Evolutionary conservation across 2,113 vertebrate species (phyloP).

Genomic region (Amblyornis subalaris): DNA sequence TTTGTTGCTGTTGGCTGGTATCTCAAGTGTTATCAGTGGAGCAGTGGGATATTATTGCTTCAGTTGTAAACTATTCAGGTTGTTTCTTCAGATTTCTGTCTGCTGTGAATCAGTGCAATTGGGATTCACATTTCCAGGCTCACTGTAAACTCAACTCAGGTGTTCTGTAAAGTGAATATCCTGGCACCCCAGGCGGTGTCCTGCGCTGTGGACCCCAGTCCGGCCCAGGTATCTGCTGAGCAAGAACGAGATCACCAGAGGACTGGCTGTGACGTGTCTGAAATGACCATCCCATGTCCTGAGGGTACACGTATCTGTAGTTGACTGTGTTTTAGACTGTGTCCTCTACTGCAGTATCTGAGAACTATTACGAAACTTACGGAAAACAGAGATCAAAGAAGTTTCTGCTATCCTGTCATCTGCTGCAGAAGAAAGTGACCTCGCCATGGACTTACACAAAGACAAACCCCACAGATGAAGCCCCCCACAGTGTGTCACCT

Average conservation of each 20-base stretch:
- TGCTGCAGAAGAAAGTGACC: background rate
- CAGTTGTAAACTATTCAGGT: background rate
- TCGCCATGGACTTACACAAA: background rate
- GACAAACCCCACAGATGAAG: background rate
- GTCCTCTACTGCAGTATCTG: background rate
- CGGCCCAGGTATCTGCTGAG: background rate
- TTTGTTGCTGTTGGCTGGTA: background rate
- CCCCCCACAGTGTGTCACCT: background rate
- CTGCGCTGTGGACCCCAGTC: background rate
- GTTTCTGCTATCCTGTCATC: background rate
- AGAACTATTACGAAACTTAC: background rate
- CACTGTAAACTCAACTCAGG: background rate
- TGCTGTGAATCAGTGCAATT: background rate
- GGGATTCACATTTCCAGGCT: background rate
- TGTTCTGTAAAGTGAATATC: background rate
- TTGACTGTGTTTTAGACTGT: background rate
- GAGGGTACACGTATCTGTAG: background rate
- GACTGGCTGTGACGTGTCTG: background rate
- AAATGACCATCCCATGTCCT: background rate
- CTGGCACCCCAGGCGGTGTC: background rate
- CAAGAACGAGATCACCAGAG: background rate
- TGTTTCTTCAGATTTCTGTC: background rate
- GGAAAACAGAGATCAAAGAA: background rate
- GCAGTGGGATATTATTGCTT: background rate
- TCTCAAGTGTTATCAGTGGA: background rate